Evolutionary conservation across 1,140 invertebrate genomes (phyloP).

Genomic region (Stegodyphus dumicola): DNA sequence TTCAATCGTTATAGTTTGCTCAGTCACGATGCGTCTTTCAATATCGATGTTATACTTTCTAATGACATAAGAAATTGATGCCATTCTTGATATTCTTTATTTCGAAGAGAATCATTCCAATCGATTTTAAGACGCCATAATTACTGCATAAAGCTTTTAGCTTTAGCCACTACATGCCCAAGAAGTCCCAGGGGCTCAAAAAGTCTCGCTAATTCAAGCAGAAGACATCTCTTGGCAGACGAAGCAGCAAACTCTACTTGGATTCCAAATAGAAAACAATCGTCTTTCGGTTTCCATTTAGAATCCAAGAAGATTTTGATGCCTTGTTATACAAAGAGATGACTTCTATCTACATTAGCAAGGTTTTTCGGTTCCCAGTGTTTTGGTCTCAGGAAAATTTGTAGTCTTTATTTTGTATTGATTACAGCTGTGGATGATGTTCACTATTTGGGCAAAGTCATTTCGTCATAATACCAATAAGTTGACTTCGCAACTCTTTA

Average conservation of each 20-base stretch:
- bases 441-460: constrained; percentile 66
- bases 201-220: not conserved
- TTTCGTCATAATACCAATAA: constrained; percentile 63
- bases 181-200: not conserved
- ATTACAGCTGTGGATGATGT: constrained; percentile 24
- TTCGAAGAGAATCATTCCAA: not conserved
- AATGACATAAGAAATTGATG: not conserved
- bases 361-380: not conserved
- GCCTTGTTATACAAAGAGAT: no score
- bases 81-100: not conserved
- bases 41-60: not conserved
- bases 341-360: no score
- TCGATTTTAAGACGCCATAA: not conserved
- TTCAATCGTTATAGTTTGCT: not conserved
- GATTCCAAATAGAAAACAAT: not conserved
- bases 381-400: constrained; percentile 24
- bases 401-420: constrained; percentile 60
- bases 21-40: not conserved
- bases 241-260: not conserved
- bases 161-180: not conserved
- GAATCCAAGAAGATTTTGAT: no score
- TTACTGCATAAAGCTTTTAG: not conserved
- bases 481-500: not conserved
- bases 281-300: not conserved
- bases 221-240: not conserved